Percentiles rank a stretch among this genome's conserved stretches.
These are phyloP conservation scores for Spongia lamella DNA, from an alignment of 37 sponge, comb jelly and placozoan species.

Conservation along the genomic window DNA sequence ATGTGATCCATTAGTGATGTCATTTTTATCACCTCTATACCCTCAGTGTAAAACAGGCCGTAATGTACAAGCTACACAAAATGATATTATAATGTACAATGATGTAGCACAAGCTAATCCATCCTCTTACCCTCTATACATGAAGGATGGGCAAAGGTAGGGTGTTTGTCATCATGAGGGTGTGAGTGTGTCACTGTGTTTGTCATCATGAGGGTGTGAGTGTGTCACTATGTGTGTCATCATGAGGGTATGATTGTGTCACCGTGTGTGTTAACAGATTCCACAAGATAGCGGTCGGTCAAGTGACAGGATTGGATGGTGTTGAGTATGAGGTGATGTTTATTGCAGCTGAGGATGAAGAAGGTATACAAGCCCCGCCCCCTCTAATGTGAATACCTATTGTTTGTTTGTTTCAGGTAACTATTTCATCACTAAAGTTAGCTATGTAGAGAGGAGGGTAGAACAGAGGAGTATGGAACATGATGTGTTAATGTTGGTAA, in stretches of 20 bases:
- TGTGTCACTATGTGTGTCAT: no score
- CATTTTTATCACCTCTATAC: not conserved
- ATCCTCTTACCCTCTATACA: no score
- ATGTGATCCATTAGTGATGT: not conserved
- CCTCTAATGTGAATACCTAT: not conserved
- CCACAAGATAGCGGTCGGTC: constrained; percentile 50
- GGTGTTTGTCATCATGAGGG: no score
- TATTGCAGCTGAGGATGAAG: constrained; percentile 45
- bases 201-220: no score
- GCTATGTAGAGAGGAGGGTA: no score
- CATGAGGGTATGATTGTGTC: not conserved
- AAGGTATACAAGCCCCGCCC: not conserved
- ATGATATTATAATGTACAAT: constrained; percentile 32
- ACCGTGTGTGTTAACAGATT: constrained; percentile 35
- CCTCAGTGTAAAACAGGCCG: constrained; percentile 36
- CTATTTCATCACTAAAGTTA: not conserved
- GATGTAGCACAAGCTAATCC: constrained; percentile 7
- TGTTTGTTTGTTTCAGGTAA: no score
- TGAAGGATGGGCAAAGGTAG: no score
- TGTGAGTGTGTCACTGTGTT: no score
- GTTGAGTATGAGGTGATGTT: constrained; percentile 43
- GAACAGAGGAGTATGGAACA: no score
- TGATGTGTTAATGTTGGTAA: not conserved
- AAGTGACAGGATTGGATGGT: constrained; percentile 25
- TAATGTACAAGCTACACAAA: constrained; percentile 6